phyloP scores from a whole-genome alignment of 2,113 vertebrate genomes.

The Silurus glanis region DNA sequence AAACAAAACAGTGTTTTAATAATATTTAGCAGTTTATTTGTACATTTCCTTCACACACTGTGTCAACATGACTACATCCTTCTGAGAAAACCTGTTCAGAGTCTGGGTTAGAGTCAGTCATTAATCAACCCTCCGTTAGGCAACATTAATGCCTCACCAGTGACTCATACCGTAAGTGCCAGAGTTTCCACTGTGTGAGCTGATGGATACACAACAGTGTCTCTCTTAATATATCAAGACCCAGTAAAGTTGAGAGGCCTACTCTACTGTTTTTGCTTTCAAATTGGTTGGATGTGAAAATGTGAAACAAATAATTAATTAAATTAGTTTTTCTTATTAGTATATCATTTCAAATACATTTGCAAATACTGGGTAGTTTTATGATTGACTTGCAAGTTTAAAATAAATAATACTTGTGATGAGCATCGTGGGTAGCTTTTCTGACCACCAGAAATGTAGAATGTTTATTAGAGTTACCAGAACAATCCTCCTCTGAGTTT shows the following conservation, averaged over 20 bases:
- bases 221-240: background rate
- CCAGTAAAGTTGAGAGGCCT: background rate
- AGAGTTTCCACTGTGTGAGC: background rate
- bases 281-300: background rate
- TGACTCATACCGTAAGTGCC: background rate
- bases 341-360: background rate
- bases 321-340: background rate
- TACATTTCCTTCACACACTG: background rate
- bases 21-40: background rate
- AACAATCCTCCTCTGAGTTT: background rate
- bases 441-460: background rate
- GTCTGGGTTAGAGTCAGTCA: constrained; percentile 3
- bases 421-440: background rate
- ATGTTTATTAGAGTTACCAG: background rate
- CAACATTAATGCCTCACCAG: background rate
- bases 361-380: background rate
- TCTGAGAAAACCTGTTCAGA: background rate
- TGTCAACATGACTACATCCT: background rate
- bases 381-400: background rate
- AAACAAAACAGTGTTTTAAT: background rate
- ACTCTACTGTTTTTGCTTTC: background rate
- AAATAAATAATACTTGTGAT: background rate
- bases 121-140: constrained; percentile 5
- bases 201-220: background rate
- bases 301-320: background rate